Conservation (phyloP, 2,113 vertebrate genomes). For the Platycercus adscitus region DNA sequence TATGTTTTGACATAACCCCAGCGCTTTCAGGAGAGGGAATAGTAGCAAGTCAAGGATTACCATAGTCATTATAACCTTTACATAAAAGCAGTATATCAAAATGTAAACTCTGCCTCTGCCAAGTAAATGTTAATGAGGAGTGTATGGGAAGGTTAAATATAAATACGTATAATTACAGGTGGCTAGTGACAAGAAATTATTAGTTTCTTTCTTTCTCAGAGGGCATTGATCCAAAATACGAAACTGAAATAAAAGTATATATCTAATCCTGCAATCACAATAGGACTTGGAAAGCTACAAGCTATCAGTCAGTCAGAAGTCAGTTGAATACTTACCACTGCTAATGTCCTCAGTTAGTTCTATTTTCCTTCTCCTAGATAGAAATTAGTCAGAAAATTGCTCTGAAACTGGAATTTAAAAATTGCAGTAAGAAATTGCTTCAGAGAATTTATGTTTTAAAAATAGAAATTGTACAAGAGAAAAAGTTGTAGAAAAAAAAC, state of each 20-base stretch:
- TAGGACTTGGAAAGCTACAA: constrained; percentile 12
- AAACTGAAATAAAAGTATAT: constrained; percentile 63
- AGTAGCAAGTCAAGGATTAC: constrained; percentile 33
- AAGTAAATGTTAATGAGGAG: constrained; percentile 65
- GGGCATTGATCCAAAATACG: constrained; percentile 49
- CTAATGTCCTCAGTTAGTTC: neutral
- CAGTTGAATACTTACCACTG: constrained; percentile 7
- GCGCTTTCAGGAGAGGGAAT: neutral
- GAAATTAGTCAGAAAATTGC: neutral
- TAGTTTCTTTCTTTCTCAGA: constrained; percentile 57
- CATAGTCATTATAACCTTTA: constrained; percentile 32
- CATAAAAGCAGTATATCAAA: constrained; percentile 55
- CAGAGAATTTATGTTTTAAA: neutral
- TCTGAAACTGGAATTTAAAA: constrained; percentile 23
- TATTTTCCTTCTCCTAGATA: neutral
- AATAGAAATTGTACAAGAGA: neutral
- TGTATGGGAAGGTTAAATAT: constrained; percentile 75
- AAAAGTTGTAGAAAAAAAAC: neutral
- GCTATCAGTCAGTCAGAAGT: constrained; percentile 31
- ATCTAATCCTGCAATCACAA: constrained; percentile 49
- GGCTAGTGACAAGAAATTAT: constrained; percentile 67
- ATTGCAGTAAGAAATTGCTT: neutral
- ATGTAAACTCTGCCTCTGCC: constrained; percentile 42
- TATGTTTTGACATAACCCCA: neutral
- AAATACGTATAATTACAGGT: constrained; percentile 73